Base-by-base conservation (phyloP, 53 echinoderm and acorn worm species). In the Apostichopus leukothele region DNA sequence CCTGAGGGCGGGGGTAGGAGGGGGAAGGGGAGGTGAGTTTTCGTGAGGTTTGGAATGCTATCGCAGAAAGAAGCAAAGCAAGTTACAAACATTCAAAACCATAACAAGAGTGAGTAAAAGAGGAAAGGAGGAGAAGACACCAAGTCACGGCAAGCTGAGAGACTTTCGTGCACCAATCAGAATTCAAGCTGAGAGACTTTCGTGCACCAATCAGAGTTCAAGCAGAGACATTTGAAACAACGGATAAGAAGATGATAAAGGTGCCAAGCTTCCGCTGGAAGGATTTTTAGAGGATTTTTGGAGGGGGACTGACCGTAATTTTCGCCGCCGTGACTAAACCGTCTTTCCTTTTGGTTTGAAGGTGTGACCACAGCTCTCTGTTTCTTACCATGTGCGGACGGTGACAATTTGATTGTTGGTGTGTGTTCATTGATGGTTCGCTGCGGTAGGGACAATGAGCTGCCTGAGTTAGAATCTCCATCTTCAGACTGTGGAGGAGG, bases 281-380 rank as follows among this genome's bases (percentile, higher is more conserved):
- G 71, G 20, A 71, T 18, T 57, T 57, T 77, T n/a, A 9, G n/a
- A 51, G 50, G 50, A 79, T 51, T 52, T 57, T 81, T 81, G 39
- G 81, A n/a, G 9, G 81, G 89, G 79, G 75, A 97, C 97, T 97
- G 97, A 97, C 97, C 97, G 95, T 93, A 92, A 88, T 95, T 97
- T 91, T 97, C 97, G 89, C 97, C 97, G 93, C 97, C 97, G 95
- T 97, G 97, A 91, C 97, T 97, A 95, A 97, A 97, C 80, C 97
- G 93, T 88, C 97, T 97, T 91, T 97, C 95, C 95, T 97, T 97
- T 95, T 97, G 97, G 93, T 90, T 93, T 90, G 95, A 93, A 88
- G 97, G 94, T 86, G 86, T 76, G 74, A 78, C 84, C 66, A 93
- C 88, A 89, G 91, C 92, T 84, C 96, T 92, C 90, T 91, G 93